Evolutionary conservation across 2,113 vertebrate species (phyloP), one percentile per base, ranked within the genome.

Genomic region (Triplophysa dalaica): DNA sequence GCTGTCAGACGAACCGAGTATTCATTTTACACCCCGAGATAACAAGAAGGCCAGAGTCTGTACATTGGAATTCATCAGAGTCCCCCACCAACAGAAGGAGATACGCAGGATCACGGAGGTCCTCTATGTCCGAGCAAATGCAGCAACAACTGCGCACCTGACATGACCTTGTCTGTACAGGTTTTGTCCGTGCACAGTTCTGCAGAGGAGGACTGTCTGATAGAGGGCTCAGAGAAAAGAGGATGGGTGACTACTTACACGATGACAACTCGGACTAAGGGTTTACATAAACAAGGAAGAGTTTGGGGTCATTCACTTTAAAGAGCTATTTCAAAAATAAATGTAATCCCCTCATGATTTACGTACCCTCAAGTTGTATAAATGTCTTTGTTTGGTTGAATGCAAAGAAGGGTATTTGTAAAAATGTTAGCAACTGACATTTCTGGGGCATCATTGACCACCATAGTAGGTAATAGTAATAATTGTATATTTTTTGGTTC

Each of bases 1-100:
- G 33, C 26, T 73, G 73, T 77, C 67, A 22, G 72, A 43, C 13
- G 58, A 52, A 67, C 65, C 56, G 24, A 19, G 75, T 52, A 66
- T 73, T 68, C 17, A 70, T 48, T 77, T 70, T 81, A 74, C 65
- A 29, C 45, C 7, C 61, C 64, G 65, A 66, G 64, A 79, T 84
- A 81, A 85, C 64, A 69, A 62, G n/a, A 62, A 81, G 78, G 83
- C 84, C 84, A 84, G 65, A 78, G 64, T 50, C 33, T 70, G 70
- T 69, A 64, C 80, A 70, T 76, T 70, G 29, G 65, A 84, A 73
- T 82, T 67, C 68, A 78, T 75, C 52, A 66, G 72, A 62, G 68
- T 45, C 9, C 66, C 48, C 21, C n/a, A 58, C 22, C 13, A 19
- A 52, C 33, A 48, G 26, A 9, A 33, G 16, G 38, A 69, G 60